These are phyloP conservation scores for Cyanocitta stelleri DNA, from an alignment of 2,113 vertebrate species.

Conservation along the genomic window DNA sequence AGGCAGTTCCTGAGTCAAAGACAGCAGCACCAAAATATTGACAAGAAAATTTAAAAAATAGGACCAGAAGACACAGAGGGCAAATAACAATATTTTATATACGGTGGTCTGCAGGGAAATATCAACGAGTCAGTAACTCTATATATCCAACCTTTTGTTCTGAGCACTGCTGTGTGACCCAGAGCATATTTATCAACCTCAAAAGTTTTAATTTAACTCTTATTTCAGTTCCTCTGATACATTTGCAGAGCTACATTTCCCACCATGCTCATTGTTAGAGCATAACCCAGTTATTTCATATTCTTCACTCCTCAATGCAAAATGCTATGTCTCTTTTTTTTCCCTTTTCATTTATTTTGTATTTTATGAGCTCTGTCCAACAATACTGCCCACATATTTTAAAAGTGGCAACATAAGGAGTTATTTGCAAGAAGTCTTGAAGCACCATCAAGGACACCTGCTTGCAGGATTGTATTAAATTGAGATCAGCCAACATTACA, in stretches of 20 bases:
- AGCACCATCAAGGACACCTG: slow-evolving; percentile 60
- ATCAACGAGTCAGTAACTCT: background rate
- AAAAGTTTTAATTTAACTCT: background rate
- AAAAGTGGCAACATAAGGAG: slow-evolving; percentile 51
- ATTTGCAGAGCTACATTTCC: background rate
- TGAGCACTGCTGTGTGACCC: background rate
- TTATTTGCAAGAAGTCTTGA: slow-evolving; percentile 64
- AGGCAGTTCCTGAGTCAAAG: background rate
- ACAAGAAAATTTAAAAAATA: background rate
- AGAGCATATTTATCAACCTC: background rate
- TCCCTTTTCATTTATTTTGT: background rate
- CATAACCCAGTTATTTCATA: background rate
- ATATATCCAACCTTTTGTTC: background rate
- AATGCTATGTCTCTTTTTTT: background rate
- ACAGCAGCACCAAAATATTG: background rate
- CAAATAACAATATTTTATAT: background rate
- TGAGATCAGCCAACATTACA: slow-evolving; percentile 47
- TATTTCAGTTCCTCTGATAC: background rate
- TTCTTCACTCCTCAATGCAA: background rate
- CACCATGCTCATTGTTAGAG: background rate
- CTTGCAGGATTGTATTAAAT: slow-evolving; percentile 54
- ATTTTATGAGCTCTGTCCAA: slow-evolving; percentile 17
- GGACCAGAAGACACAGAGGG: background rate
- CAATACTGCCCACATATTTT: slow-evolving; percentile 60
- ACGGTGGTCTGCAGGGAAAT: background rate